Base-by-base conservation (phyloP, 2,113 vertebrate species). In the Collichthys lucidus region DNA sequence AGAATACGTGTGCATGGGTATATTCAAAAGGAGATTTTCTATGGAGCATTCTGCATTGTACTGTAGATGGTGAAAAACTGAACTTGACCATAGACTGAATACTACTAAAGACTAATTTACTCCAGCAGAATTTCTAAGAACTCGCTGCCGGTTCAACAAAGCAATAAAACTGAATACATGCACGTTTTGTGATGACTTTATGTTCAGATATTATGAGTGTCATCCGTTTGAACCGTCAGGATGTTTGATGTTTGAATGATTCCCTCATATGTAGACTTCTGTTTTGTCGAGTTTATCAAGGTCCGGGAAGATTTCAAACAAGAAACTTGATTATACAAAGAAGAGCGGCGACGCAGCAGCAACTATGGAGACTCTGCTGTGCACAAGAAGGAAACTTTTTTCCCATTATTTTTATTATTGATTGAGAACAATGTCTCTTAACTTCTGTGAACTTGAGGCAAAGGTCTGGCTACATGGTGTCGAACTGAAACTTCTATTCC, bases 401-500 rank as follows among this genome's bases (percentile, higher is more conserved):
- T 52, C 15, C 12, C 35, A 40, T 55, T 19, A 2, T 47, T 29
- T 29, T 29, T 55, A 26, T 17, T 11, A 26, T 31, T 53, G 50
- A 60, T 46, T 59, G 65, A 59, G 46, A 60, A 44, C 29, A 20
- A 5, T 16, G 47, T 52, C 35, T 69, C 11, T 9, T 11, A 31
- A 55, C 57, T 17, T 55, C 17, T 19, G 49, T 71, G 49, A 71
- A 63, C 77, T 19, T 24, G 8, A 64, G 52, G 10, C 52, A 35
- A 59, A 80, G 14, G 61, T 59, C 47, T n/a, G 78, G n/a, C 20
- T 73, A 14, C 19, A 16, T 4, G 77, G 68, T 46, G 53, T 72
- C 24, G 4, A 20, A 16, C 22, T 57, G 53, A 71, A n/a, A 19
- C 11, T 16, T 44, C 10, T 2, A 1, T 31, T 11, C 10, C 42